Evolutionary conservation across 2,888 invertebrate genomes (phyloP).

Genomic region (Lepidochitona cinerea): DNA sequence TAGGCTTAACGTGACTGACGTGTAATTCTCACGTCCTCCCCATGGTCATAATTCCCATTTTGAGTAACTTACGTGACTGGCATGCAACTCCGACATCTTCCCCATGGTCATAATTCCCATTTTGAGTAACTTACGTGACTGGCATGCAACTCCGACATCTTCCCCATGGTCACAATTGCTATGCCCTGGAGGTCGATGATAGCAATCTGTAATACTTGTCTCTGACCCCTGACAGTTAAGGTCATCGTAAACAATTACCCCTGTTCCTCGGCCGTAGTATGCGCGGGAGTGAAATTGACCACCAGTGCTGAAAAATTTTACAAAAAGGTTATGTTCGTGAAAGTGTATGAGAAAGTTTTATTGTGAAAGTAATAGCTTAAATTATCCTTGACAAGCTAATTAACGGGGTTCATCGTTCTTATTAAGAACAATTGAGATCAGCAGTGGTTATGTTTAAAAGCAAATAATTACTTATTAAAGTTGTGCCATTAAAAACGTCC

Average conservation of each 20-base stretch:
- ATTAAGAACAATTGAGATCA: no score
- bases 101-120: constrained; percentile 44
- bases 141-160: not conserved
- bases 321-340: no score
- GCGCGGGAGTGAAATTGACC: not conserved
- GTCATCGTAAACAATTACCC: not conserved
- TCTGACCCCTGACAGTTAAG: not conserved
- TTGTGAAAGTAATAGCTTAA: no score
- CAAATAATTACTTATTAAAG: no score
- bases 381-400: no score
- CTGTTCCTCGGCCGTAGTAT: not conserved
- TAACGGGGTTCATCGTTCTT: no score
- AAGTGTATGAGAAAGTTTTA: no score
- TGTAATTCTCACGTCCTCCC: constrained; percentile 41
- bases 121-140: not conserved
- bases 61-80: not conserved
- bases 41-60: constrained; percentile 43
- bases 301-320: not conserved
- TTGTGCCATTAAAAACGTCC: no score
- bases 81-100: constrained; percentile 41
- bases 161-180: not conserved
- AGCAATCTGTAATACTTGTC: not conserved
- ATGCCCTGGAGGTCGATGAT: not conserved
- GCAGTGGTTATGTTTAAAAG: no score
- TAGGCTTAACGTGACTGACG: not conserved